Evolutionary conservation across 2,113 vertebrate genomes (phyloP).

Genomic region (Asarcornis scutulata): DNA sequence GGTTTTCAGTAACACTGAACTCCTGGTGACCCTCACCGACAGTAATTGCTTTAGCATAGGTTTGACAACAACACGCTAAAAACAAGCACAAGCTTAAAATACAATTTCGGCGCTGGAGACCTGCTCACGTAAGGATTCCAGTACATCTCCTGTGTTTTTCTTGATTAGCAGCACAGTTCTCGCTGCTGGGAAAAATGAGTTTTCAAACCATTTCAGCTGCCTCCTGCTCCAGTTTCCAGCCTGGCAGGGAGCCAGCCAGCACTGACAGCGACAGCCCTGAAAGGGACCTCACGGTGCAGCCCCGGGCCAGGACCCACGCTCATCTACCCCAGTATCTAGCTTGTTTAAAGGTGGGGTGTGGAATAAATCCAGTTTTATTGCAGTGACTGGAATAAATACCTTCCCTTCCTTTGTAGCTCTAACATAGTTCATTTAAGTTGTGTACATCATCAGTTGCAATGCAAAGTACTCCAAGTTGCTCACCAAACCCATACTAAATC

Average conservation of each 20-base stretch:
- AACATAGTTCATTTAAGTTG: not conserved
- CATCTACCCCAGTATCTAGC: not conserved
- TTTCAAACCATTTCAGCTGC: slow-evolving; percentile 66
- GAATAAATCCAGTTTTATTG: not conserved
- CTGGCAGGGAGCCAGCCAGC: slow-evolving; percentile 64
- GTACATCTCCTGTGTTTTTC: slow-evolving; percentile 24
- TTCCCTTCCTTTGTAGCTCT: not conserved
- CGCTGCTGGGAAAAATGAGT: slow-evolving; percentile 48
- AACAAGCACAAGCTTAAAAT: slow-evolving; percentile 75
- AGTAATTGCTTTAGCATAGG: slow-evolving; percentile 79
- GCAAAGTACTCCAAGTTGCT: not conserved
- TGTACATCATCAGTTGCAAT: too few species aligned
- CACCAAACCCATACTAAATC: not conserved
- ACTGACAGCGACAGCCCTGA: slow-evolving; percentile 12
- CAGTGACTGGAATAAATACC: not conserved
- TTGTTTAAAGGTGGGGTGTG: not conserved
- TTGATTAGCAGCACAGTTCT: slow-evolving; percentile 67
- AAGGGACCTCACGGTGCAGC: not conserved
- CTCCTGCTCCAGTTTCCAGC: slow-evolving; percentile 32
- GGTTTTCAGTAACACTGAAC: slow-evolving; percentile 72
- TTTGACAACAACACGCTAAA: slow-evolving; percentile 72
- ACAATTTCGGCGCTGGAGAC: slow-evolving; percentile 63
- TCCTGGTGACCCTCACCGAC: slow-evolving; percentile 69
- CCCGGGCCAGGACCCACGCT: not conserved
- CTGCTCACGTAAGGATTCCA: slow-evolving; percentile 54